A percentile compares a stretch with the other conserved stretches of the same genome.
These are phyloP conservation scores for Apodemus sylvaticus DNA, from an alignment of 2,113 vertebrate genomes.

Conservation along the genomic window DNA sequence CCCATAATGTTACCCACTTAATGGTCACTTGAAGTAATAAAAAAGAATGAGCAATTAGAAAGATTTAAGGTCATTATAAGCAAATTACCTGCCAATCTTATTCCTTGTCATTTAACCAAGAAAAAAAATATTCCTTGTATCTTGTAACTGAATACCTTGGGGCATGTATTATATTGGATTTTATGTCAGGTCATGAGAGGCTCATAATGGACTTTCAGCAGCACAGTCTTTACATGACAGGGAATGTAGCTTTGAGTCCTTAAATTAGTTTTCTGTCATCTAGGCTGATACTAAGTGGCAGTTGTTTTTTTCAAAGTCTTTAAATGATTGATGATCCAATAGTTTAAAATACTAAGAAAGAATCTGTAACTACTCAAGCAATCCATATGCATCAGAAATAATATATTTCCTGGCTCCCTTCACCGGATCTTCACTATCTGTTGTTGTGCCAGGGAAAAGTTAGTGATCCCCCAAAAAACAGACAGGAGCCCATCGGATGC, in stretches of 20 bases:
- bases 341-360: conserved; percentile 56
- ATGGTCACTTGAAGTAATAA: neutral
- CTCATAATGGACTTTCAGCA: conserved; percentile 64
- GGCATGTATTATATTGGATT: conserved; percentile 56
- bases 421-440: neutral
- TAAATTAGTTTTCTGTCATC: conserved; percentile 72
- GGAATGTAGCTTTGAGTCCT: conserved; percentile 60
- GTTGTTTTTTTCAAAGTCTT: conserved; percentile 1
- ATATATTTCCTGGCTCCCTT: neutral
- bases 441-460: too few relatives aligned
- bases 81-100: neutral
- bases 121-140: neutral
- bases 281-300: conserved; percentile 47
- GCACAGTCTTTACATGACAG: conserved; percentile 42
- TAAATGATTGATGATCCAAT: conserved; percentile 64
- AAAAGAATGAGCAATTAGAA: conserved; percentile 5
- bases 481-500: too few relatives aligned
- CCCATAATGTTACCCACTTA: rapidly evolving
- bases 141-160: conserved; percentile 43
- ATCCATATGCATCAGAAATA: neutral
- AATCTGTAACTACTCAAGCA: neutral
- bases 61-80: conserved; percentile 40
- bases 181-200: conserved; percentile 45
- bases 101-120: neutral
- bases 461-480: too few relatives aligned